Evolutionary conservation across 2,888 invertebrate species (phyloP).

Genomic region (Deilephila elpenor): DNA sequence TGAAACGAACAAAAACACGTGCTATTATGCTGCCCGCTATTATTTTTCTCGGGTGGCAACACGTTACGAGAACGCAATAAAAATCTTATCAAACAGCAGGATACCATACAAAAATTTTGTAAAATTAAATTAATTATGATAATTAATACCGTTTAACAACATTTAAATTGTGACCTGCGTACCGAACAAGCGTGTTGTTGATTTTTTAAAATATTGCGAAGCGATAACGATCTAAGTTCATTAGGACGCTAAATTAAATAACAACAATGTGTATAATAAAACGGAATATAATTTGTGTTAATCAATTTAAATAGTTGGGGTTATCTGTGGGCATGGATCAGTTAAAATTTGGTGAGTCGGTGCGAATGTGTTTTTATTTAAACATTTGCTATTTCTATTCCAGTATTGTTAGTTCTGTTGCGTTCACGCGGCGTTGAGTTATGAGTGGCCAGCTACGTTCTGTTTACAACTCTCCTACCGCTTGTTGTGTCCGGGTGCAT

Average conservation of each 20-base stretch:
- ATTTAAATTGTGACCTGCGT: constrained; percentile 35
- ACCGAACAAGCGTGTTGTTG: constrained; percentile 39
- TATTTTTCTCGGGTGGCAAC: background rate
- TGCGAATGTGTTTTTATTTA: constrained; percentile 30
- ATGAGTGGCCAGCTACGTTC: constrained; percentile 52
- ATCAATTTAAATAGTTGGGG: constrained; percentile 9
- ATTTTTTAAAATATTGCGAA: constrained; percentile 39
- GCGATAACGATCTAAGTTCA: constrained; percentile 57
- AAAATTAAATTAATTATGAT: constrained; percentile 45
- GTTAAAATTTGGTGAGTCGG: background rate
- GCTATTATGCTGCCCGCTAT: background rate
- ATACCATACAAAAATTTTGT: constrained; percentile 21
- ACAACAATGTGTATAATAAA: constrained; percentile 51
- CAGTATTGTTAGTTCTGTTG: constrained; percentile 36
- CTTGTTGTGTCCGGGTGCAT: constrained; percentile 60
- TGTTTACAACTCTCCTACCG: constrained; percentile 59
- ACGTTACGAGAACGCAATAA: background rate
- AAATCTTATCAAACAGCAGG: constrained; percentile 6
- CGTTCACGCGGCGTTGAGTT: constrained; percentile 46
- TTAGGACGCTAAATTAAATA: constrained; percentile 50
- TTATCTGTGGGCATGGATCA: constrained; percentile 12
- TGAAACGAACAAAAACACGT: background rate
- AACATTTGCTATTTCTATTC: constrained; percentile 32
- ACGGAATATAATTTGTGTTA: constrained; percentile 50
- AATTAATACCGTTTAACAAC: constrained; percentile 38